Conservation (phyloP, 2,113 vertebrate species). For the Rhea pennata region DNA sequence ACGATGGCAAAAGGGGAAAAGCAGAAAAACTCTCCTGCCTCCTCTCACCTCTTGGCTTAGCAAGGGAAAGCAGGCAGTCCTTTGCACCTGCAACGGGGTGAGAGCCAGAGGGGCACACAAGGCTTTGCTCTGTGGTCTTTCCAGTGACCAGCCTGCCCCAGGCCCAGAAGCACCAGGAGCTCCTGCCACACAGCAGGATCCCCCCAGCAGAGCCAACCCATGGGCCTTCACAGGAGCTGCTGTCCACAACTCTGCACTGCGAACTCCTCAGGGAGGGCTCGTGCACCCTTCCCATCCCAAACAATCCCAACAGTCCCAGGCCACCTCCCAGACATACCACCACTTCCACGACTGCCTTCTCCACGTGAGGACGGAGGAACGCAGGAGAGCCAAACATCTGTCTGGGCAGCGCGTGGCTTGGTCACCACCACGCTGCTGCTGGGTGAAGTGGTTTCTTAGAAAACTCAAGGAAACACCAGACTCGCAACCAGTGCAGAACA, state of each 20-base stretch:
- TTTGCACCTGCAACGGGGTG: fast-evolving
- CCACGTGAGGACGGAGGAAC: background rate
- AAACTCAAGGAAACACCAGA: background rate
- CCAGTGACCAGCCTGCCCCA: no score
- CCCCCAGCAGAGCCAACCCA: background rate
- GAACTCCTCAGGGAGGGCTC: background rate
- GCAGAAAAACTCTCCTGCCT: background rate
- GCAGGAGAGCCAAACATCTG: fast-evolving
- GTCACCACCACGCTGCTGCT: fast-evolving
- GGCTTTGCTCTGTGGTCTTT: background rate
- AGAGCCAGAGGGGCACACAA: background rate
- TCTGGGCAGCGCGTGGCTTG: background rate
- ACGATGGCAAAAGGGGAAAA: fast-evolving
- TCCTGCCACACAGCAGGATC: background rate
- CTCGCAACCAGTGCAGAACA: constrained; percentile 80
- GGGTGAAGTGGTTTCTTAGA: fast-evolving
- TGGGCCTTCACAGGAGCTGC: background rate
- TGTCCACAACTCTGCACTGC: background rate
- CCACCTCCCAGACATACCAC: background rate
- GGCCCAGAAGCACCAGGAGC: background rate
- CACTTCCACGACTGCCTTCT: background rate
- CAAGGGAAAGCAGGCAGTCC: background rate
- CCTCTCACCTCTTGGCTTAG: background rate
- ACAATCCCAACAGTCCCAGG: background rate
- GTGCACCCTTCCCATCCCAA: no score